Evolutionary conservation across 2,888 invertebrate genomes (phyloP).

Genomic region (Aspidiotus destructor): DNA sequence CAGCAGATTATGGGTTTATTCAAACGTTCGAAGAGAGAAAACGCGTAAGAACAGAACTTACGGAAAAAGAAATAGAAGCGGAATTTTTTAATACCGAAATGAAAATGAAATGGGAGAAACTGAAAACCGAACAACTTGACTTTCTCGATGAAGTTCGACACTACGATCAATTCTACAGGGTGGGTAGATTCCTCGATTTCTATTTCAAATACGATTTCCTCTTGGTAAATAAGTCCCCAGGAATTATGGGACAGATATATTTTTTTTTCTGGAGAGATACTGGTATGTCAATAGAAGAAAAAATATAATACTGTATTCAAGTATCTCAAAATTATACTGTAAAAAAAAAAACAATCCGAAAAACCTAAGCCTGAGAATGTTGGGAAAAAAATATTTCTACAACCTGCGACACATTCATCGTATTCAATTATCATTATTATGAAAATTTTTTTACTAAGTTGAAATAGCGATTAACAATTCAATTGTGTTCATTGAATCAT

Average conservation of each 20-base stretch:
- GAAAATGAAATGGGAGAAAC: constrained; percentile 24
- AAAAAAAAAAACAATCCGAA: no score
- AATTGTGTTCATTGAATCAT: neutral
- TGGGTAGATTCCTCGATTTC: neutral
- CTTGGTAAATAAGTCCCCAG: neutral
- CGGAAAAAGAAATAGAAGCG: constrained; percentile 24
- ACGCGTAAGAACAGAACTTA: constrained; percentile 1
- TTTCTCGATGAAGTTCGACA: constrained; percentile 11
- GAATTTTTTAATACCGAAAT: constrained; percentile 21
- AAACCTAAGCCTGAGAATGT: no score
- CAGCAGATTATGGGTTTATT: constrained; percentile 14
- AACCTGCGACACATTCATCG: no score
- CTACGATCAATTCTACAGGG: constrained; percentile 11
- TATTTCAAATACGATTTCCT: neutral
- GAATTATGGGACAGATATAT: neutral
- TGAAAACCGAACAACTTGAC: constrained; percentile 11
- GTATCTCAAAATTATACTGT: no score
- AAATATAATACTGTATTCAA: no score
- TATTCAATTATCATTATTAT: no score
- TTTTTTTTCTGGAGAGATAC: no score
- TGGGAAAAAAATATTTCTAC: no score
- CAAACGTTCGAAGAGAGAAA: constrained; percentile 13
- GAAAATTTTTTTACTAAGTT: neutral
- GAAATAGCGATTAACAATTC: neutral
- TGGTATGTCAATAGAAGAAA: no score